phyloP scores from a whole-genome alignment of 1,140 invertebrate species.

The Glossosoma conforme region DNA sequence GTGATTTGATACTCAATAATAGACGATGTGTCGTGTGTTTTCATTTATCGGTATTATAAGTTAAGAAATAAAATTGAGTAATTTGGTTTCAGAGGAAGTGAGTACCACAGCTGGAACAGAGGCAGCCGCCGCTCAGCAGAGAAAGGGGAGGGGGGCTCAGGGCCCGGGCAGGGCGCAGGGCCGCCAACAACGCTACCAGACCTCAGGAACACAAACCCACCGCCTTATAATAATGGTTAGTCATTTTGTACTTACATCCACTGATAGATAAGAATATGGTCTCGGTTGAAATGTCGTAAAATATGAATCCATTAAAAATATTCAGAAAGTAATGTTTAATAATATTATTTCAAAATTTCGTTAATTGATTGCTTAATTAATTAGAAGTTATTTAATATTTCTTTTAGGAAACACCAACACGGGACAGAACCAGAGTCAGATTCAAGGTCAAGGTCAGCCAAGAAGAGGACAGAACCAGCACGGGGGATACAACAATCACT shows the following conservation, averaged over 20 bases:
- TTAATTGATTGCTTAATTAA: too few relatives aligned
- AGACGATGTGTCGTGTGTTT: too few relatives aligned
- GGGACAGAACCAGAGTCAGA: constrained; percentile 9
- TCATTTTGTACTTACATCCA: too few relatives aligned
- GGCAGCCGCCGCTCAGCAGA: constrained; percentile 12
- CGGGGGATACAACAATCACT: constrained; percentile 23
- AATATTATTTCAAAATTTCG: too few relatives aligned
- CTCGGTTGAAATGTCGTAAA: too few relatives aligned
- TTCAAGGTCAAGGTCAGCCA: constrained; percentile 14
- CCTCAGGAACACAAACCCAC: constrained; percentile 16
- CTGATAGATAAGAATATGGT: too few relatives aligned
- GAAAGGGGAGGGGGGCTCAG: constrained; percentile 10
- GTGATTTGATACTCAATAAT: too few relatives aligned
- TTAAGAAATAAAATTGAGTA: too few relatives aligned
- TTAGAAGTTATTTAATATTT: too few relatives aligned
- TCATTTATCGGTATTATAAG: too few relatives aligned
- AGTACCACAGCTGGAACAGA: constrained; percentile 17
- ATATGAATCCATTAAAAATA: too few relatives aligned
- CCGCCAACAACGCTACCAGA: constrained; percentile 14
- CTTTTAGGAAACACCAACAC: neutral
- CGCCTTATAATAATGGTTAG: constrained; percentile 23
- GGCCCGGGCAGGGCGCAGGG: constrained; percentile 6
- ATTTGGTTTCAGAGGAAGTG: constrained; percentile 9
- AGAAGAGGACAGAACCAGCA: constrained; percentile 19
- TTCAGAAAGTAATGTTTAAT: too few relatives aligned